phyloP scores from a whole-genome alignment of 2,797 vertebrate species.

The Lophius americanus region DNA sequence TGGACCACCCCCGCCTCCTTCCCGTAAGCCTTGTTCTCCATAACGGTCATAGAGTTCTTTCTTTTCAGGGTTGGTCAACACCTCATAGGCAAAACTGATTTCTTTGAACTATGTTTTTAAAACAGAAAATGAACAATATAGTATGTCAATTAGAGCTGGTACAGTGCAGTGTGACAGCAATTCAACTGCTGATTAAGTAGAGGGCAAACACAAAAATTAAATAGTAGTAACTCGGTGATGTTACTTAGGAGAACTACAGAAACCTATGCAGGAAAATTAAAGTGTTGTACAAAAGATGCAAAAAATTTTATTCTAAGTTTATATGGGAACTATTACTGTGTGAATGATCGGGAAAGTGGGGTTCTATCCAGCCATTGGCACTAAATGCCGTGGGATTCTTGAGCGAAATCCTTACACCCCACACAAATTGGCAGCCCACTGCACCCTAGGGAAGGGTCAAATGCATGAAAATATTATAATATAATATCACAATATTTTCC shows the following conservation, averaged over 20 bases:
- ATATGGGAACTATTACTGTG: not conserved
- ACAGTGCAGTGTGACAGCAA: not conserved
- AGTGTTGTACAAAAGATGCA: too few species aligned
- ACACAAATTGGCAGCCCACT: too few species aligned
- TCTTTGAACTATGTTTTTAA: slow-evolving; percentile 91
- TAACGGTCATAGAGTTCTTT: slow-evolving; percentile 96
- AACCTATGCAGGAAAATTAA: not conserved
- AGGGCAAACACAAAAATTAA: not conserved
- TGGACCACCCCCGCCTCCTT: slow-evolving; percentile 92
- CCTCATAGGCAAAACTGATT: slow-evolving; percentile 99
- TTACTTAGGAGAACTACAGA: not conserved
- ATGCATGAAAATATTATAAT: too few species aligned
- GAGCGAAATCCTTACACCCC: too few species aligned
- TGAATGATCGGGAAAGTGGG: too few species aligned
- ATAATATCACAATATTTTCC: too few species aligned
- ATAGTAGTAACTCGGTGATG: not conserved
- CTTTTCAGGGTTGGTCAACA: slow-evolving; percentile 96
- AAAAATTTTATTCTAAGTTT: not conserved
- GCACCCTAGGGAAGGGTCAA: too few species aligned
- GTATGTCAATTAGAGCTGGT: too few species aligned
- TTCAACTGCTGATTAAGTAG: not conserved
- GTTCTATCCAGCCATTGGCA: too few species aligned
- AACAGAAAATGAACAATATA: not conserved
- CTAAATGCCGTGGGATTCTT: too few species aligned
- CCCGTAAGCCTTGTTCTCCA: slow-evolving; percentile 96